phyloP scores from a whole-genome alignment of 1,140 invertebrate genomes.

The Mya arenaria region DNA sequence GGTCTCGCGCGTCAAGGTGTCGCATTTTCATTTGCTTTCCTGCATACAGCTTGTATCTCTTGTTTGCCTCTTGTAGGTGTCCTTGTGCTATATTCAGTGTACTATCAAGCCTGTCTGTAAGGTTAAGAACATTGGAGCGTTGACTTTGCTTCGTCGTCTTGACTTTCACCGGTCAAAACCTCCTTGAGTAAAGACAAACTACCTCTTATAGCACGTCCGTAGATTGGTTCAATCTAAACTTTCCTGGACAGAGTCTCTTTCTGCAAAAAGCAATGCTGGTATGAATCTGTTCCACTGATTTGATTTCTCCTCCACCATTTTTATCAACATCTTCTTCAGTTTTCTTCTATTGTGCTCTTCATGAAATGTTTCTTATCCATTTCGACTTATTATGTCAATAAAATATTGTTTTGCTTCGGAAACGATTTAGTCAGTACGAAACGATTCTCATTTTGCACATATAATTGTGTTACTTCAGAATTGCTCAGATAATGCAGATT shows the following conservation, averaged over 20 bases:
- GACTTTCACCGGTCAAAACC: conserved; percentile 64
- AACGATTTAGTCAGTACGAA: too few species aligned
- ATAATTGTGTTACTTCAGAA: too few species aligned
- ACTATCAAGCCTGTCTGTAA: conserved; percentile 54
- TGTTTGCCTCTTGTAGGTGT: conserved; percentile 37
- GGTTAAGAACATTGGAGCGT: conserved; percentile 61
- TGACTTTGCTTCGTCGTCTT: conserved; percentile 37
- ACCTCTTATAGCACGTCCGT: conserved; percentile 66
- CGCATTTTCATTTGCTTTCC: conserved; percentile 27
- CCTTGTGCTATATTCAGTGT: conserved; percentile 54
- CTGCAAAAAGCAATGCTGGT: conserved; percentile 69
- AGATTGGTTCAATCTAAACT: conserved; percentile 68
- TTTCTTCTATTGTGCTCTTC: too few species aligned
- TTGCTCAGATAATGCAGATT: too few species aligned
- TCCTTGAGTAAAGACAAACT: conserved; percentile 67
- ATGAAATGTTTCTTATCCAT: too few species aligned
- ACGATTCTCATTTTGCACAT: too few species aligned
- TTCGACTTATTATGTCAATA: too few species aligned
- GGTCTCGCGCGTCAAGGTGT: conserved; percentile 52
- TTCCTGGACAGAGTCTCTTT: conserved; percentile 64
- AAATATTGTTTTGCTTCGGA: too few species aligned
- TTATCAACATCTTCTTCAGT: conserved; percentile 65
- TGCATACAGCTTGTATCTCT: conserved; percentile 48
- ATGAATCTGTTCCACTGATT: conserved; percentile 76
- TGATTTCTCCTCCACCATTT: conserved; percentile 59